Conservation (phyloP, 2,113 vertebrate genomes). For the Scartelaos histophorus region DNA sequence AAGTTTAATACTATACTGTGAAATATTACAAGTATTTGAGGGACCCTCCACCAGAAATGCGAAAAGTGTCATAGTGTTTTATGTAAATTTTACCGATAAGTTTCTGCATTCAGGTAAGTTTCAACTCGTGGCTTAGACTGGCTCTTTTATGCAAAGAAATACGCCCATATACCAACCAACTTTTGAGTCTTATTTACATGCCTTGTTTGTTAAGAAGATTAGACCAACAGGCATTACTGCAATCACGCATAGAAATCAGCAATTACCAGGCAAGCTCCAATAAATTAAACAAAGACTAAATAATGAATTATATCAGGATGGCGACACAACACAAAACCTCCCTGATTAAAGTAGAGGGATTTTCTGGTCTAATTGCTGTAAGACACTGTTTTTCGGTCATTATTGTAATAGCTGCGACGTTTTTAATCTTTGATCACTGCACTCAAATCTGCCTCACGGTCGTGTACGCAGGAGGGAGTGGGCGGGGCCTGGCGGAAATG, state of each 20-base stretch:
- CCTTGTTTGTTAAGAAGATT: constrained; percentile 22
- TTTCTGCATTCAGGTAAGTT: too few relatives aligned
- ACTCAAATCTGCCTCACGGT: constrained; percentile 27
- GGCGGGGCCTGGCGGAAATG: not conserved
- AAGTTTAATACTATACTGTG: too few relatives aligned
- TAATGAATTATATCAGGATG: constrained; percentile 39
- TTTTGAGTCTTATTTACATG: not conserved
- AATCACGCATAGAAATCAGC: constrained; percentile 25
- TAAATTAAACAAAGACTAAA: constrained; percentile 35
- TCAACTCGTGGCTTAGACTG: not conserved
- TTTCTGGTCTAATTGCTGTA: constrained; percentile 58
- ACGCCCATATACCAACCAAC: not conserved
- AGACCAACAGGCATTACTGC: not conserved
- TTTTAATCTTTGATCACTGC: constrained; percentile 57
- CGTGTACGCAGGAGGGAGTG: constrained; percentile 1
- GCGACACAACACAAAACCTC: constrained; percentile 33
- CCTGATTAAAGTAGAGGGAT: constrained; percentile 54
- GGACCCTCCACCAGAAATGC: too few relatives aligned
- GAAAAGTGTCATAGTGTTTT: too few relatives aligned
- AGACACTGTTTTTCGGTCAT: constrained; percentile 54
- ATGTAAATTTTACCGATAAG: too few relatives aligned
- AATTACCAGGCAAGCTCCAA: constrained; percentile 24
- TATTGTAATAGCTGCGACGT: constrained; percentile 58
- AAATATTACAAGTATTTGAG: too few relatives aligned
- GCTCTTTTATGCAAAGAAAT: not conserved